phyloP scores from a whole-genome alignment of 2,888 invertebrate species.

The Melolontha melolontha region DNA sequence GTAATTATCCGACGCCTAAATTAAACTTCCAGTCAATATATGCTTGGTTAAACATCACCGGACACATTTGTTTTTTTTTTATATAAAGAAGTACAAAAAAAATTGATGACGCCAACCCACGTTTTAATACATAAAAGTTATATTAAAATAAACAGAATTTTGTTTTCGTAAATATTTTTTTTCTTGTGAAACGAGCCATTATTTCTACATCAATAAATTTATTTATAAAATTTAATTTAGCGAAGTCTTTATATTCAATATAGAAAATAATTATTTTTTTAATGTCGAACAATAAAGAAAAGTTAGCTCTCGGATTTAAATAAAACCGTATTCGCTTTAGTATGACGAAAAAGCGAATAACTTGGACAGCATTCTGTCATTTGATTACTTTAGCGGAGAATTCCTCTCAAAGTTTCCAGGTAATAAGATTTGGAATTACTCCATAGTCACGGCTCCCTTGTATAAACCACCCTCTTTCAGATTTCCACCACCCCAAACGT shows the following conservation, averaged over 20 bases:
- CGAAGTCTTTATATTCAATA: neutral
- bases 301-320: too few relatives aligned
- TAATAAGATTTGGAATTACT: constrained; percentile 34
- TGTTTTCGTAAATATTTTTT: too few relatives aligned
- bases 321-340: too few relatives aligned
- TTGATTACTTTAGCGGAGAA: constrained; percentile 6
- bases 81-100: neutral
- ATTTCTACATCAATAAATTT: too few relatives aligned
- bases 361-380: constrained; percentile 8
- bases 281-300: constrained; percentile 1
- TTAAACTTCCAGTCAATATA: constrained; percentile 5
- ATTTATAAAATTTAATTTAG: too few relatives aligned
- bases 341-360: constrained; percentile 3
- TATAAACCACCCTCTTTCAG: constrained; percentile 11
- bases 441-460: neutral
- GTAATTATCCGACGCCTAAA: constrained; percentile 9
- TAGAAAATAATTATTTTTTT: constrained; percentile 6
- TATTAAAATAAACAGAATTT: too few relatives aligned
- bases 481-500: constrained; percentile 6
- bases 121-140: too few relatives aligned
- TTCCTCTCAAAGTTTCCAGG: constrained; percentile 30
- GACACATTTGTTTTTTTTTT: neutral
- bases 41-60: constrained; percentile 1
- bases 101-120: too few relatives aligned
- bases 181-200: too few relatives aligned